Evolutionary conservation across 2,113 vertebrate genomes (phyloP), one percentile per base, ranked within the genome.

Genomic region (Pseudolaguvia tuberculata): DNA sequence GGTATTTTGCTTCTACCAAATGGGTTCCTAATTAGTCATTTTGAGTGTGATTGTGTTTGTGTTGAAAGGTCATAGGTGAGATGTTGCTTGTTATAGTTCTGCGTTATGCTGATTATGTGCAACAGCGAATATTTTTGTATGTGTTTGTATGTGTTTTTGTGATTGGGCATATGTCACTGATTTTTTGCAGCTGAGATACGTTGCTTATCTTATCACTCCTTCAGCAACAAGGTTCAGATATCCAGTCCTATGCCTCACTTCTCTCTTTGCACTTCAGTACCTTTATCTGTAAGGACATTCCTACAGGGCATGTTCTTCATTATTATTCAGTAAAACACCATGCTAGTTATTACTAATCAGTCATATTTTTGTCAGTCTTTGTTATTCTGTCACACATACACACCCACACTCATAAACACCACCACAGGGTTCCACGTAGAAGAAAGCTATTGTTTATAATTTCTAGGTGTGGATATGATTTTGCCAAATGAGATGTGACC

Each of bases 261-360:
- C 48, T 20, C 66, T 14, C 47, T 69, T 35, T 18, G 12, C 65
- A 31, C 23, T 12, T 31, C 15, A 29, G 10, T 51, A 20, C 66
- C 25, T 68, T 1, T 29, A 69, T 52, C 18, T n/a, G 39, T n/a
- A 21, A 53, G 27, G 27, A 69, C 13, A 27, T 69, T 35, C 27
- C 25, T 31, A 6, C 4, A 23, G 29, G 10, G 14, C 15, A 1
- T 61, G 56, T 62, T 21, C 45, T 45, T 51, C 39, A 23, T 70
- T 70, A 50, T 55, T 72, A 29, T 50, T 79, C 48, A 65, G 47
- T 48, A 73, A 62, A 80, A 81, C 69, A 82, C 78, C 75, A 70
- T 67, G 66, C 72, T 74, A 51, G 1, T 7, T 42, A 80, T 81
- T 88, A 84, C 29, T 50, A 67, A 61, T 81, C 72, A 72, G 21